These are phyloP conservation scores for Sipha flava DNA, from an alignment of 1,140 invertebrate genomes.

Conservation along the genomic window DNA sequence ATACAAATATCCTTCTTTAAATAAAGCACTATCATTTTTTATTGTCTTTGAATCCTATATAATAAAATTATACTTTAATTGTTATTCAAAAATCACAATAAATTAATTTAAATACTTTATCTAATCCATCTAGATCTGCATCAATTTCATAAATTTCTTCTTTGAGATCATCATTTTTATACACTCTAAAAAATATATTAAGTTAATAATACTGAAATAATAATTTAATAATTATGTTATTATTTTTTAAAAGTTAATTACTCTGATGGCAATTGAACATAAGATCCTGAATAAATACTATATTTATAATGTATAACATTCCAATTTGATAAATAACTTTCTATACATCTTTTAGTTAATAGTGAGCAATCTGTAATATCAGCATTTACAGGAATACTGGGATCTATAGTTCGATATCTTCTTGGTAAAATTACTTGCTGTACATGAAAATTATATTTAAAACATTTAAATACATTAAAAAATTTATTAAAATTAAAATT, in stretches of 20 bases:
- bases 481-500: neutral
- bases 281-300: slow-evolving; percentile 69
- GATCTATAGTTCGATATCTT: slow-evolving; percentile 66
- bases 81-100: neutral
- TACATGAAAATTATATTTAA: neutral
- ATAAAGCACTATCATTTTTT: slow-evolving; percentile 59
- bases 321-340: slow-evolving; percentile 78
- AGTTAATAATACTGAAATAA: slow-evolving; percentile 11
- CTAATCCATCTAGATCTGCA: slow-evolving; percentile 70
- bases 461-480: slow-evolving; percentile 37
- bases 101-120: slow-evolving; percentile 52
- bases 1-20: slow-evolving; percentile 79
- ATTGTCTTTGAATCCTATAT: neutral
- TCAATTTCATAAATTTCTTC: slow-evolving; percentile 82
- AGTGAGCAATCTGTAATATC: slow-evolving; percentile 53
- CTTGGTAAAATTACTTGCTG: slow-evolving; percentile 71
- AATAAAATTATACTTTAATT: neutral
- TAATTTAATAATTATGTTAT: neutral
- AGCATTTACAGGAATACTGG: slow-evolving; percentile 51
- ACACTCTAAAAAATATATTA: slow-evolving; percentile 48
- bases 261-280: slow-evolving; percentile 73
- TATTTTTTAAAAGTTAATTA: slow-evolving; percentile 37
- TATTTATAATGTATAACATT: slow-evolving; percentile 83
- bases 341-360: slow-evolving; percentile 76
- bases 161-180: slow-evolving; percentile 56